These are phyloP conservation scores for Cremastobaeus sp. DNA, from an alignment of 2,888 invertebrate species.

Conservation along the genomic window DNA sequence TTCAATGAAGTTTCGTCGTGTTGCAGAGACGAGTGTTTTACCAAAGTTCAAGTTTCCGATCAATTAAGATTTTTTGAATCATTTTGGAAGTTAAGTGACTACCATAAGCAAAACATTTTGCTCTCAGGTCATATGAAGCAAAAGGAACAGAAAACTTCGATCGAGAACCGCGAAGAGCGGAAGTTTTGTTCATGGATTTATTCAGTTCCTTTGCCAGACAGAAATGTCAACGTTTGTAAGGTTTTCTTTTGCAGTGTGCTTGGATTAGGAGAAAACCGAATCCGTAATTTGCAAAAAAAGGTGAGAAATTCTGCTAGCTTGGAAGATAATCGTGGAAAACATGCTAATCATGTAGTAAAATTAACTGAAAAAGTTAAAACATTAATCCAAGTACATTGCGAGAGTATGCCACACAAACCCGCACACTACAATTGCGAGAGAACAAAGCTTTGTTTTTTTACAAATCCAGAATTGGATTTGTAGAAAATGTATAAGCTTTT, in stretches of 20 bases:
- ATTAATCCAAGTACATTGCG: slow-evolving; percentile 36
- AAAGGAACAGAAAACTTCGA: background rate
- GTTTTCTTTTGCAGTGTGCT: too few species aligned
- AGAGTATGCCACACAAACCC: slow-evolving; percentile 36
- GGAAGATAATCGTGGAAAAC: slow-evolving; percentile 20
- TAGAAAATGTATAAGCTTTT: slow-evolving; percentile 14
- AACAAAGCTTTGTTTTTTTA: slow-evolving; percentile 36
- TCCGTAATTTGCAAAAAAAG: too few species aligned
- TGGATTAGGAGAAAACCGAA: too few species aligned
- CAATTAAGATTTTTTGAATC: background rate
- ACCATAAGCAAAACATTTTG: slow-evolving; percentile 19
- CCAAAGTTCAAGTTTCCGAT: slow-evolving; percentile 1
- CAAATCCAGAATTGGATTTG: slow-evolving; percentile 14
- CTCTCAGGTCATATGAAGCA: slow-evolving; percentile 6
- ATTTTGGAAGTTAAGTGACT: slow-evolving; percentile 17
- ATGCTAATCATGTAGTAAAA: slow-evolving; percentile 28
- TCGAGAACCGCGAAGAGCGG: too few species aligned
- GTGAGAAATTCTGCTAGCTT: slow-evolving; percentile 16
- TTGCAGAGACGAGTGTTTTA: slow-evolving; percentile 14
- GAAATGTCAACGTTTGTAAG: too few species aligned
- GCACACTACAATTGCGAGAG: slow-evolving; percentile 33
- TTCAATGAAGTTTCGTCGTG: slow-evolving; percentile 1
- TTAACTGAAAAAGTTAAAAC: slow-evolving; percentile 28
- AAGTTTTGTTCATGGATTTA: too few species aligned
- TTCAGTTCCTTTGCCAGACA: too few species aligned